A percentile compares a stretch with the other conserved stretches of the same genome.
Evolutionary conservation across 2,113 vertebrate species (phyloP).

Genomic region (Chloropsis cyanopogon): DNA sequence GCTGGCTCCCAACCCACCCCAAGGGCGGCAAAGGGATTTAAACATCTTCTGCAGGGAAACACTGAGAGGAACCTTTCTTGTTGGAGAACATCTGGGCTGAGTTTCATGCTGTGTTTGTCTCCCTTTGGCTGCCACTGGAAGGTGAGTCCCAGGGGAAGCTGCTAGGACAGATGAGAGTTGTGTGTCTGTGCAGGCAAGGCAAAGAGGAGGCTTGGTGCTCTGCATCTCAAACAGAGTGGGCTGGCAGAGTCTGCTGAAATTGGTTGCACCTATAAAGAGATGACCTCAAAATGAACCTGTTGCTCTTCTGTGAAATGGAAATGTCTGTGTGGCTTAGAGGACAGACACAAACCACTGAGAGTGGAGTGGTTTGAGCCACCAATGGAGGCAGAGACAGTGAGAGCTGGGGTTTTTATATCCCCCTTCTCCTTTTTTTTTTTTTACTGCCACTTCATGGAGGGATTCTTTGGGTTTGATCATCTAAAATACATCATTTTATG

Average conservation of each 20-base stretch:
- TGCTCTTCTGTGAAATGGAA: not conserved
- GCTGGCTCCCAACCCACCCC: not conserved
- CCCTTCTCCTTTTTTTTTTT: not conserved
- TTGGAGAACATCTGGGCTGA: not conserved
- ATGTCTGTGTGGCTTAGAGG: not conserved
- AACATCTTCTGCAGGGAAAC: not conserved
- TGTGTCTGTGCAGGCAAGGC: not conserved
- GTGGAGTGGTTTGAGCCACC: not conserved
- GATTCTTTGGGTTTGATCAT: not conserved
- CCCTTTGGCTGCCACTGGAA: not conserved
- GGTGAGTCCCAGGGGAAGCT: not conserved
- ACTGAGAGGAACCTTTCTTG: rapidly evolving
- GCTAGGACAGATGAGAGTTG: not conserved
- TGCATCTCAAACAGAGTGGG: not conserved
- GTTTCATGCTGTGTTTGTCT: not conserved
- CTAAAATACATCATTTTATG: not conserved
- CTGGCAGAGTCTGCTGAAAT: not conserved
- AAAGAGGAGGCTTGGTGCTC: not conserved
- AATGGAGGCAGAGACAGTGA: not conserved
- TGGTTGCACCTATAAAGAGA: not conserved
- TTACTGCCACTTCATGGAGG: not conserved
- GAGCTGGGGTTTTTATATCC: not conserved
- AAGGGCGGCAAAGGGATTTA: rapidly evolving
- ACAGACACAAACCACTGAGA: not conserved
- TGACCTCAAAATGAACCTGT: not conserved